A percentile compares a stretch with the other conserved stretches of the same genome.
phyloP scores from a whole-genome alignment of 1,140 invertebrate genomes.

The Palaemon carinicauda region DNA sequence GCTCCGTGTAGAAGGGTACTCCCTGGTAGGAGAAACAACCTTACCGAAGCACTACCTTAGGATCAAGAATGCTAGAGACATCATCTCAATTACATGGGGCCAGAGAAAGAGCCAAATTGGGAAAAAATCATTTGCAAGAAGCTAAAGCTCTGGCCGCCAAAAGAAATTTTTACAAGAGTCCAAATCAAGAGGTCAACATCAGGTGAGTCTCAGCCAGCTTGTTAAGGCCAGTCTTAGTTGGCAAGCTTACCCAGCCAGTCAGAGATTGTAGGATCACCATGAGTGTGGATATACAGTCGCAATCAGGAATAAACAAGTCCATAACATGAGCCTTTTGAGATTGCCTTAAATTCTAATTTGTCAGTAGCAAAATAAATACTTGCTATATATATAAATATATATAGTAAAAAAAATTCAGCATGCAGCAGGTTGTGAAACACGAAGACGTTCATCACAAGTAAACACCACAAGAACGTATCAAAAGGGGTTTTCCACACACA shows the following conservation, averaged over 20 bases:
- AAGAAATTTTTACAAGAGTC: slow-evolving; percentile 14
- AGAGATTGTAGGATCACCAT: neutral
- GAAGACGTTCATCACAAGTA: neutral
- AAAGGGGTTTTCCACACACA: neutral
- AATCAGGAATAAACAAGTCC: slow-evolving; percentile 26
- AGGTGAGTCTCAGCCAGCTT: slow-evolving; percentile 38
- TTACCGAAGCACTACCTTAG: no score
- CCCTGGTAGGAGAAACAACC: no score
- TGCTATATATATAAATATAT: slow-evolving; percentile 2
- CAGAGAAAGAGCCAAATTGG: slow-evolving; percentile 27
- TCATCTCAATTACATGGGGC: slow-evolving; percentile 9
- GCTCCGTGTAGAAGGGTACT: no score
- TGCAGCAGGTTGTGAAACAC: neutral
- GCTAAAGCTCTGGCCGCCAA: slow-evolving; percentile 21
- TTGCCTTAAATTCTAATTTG: neutral
- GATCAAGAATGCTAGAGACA: neutral
- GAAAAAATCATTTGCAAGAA: neutral
- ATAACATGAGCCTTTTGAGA: slow-evolving; percentile 40
- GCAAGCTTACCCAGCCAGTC: neutral
- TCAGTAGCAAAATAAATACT: slow-evolving; percentile 44
- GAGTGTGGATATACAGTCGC: slow-evolving; percentile 50
- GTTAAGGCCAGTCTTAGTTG: slow-evolving; percentile 23
- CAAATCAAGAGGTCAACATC: slow-evolving; percentile 39
- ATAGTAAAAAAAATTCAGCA: neutral
- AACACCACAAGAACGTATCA: neutral